Percentiles rank a stretch among this genome's conserved stretches.
Evolutionary conservation across 2,113 vertebrate species (phyloP).

Genomic region (Psittacara wagleri): DNA sequence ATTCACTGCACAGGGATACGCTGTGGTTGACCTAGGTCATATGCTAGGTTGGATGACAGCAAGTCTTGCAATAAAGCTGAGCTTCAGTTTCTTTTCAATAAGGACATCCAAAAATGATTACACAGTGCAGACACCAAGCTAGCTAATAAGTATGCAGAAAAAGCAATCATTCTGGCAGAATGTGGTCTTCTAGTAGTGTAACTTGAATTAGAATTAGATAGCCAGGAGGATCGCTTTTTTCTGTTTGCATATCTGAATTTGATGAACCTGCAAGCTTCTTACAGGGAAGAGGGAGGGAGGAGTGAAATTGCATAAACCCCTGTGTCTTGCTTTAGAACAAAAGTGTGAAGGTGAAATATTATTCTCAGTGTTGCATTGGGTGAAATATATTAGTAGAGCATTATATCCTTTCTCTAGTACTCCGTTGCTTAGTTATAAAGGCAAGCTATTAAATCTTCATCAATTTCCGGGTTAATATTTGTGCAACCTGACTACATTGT

Average conservation of each 20-base stretch:
- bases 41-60: background rate
- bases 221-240: conserved; percentile 3
- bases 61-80: background rate
- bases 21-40: background rate
- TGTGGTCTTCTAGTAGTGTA: background rate
- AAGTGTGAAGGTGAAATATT: background rate
- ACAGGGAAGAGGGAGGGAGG: background rate
- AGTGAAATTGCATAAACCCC: background rate
- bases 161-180: background rate
- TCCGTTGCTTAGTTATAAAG: background rate
- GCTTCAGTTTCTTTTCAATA: background rate
- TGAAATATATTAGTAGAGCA: background rate
- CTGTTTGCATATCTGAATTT: conserved; percentile 41
- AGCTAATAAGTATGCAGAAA: conserved; percentile 17
- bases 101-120: background rate
- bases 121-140: background rate
- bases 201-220: conserved; percentile 57
- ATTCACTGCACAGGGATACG: background rate
- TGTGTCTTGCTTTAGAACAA: background rate
- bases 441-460: background rate
- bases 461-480: background rate
- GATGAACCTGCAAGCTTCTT: conserved; percentile 32
- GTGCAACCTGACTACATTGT: background rate
- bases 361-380: background rate
- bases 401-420: background rate